Conservation (phyloP, 2,113 vertebrate genomes). For the Amia ocellicauda region DNA sequence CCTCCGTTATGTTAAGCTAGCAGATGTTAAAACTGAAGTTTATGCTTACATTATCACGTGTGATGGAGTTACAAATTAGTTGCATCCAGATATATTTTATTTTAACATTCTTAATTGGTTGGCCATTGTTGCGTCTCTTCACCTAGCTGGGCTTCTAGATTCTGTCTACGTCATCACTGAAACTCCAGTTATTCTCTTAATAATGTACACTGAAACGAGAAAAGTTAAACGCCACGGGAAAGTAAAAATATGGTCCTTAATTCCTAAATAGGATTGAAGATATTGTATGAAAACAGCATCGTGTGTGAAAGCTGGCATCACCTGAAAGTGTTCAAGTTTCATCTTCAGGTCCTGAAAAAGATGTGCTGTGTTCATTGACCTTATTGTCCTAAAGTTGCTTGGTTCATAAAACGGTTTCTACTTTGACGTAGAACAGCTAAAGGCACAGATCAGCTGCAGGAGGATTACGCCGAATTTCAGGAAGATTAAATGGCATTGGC, state of each 20-base stretch:
- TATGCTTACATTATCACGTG: no score
- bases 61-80: no score
- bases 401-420: conserved; percentile 44
- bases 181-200: no score
- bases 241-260: conserved; percentile 16
- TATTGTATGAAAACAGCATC: conserved; percentile 9
- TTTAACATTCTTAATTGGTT: no score
- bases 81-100: no score
- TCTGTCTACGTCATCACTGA: no score
- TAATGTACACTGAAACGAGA: no score
- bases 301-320: conserved; percentile 33
- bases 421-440: conserved; percentile 42
- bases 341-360: conserved; percentile 20
- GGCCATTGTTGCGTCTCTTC: no score
- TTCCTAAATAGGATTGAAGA: conserved; percentile 39
- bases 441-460: conserved; percentile 49
- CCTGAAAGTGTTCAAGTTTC: conserved; percentile 28
- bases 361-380: conserved; percentile 15
- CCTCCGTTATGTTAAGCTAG: no score
- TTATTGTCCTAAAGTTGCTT: not conserved
- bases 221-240: no score
- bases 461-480: conserved; percentile 53
- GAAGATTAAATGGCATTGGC: conserved; percentile 57
- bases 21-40: no score
- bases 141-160: no score